Evolutionary conservation across 2,888 invertebrate genomes (phyloP).

Genomic region (Cheilosia soror): DNA sequence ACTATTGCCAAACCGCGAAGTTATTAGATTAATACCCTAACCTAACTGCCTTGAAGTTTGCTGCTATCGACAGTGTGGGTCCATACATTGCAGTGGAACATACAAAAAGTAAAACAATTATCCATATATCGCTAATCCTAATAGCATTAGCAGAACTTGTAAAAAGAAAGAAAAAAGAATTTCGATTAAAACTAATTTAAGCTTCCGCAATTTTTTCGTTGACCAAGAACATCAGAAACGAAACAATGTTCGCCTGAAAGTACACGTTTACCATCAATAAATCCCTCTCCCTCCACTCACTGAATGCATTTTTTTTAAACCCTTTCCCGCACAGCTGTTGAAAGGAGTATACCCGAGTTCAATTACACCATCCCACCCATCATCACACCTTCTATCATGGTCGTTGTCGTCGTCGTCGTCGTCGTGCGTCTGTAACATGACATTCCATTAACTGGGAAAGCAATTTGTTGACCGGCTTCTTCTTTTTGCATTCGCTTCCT

Average conservation of each 20-base stretch:
- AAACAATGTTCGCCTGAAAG: neutral
- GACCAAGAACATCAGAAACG: too few relatives aligned
- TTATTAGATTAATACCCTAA: too few relatives aligned
- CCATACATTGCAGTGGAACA: too few relatives aligned
- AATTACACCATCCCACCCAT: slow-evolving; percentile 46
- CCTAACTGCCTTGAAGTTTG: too few relatives aligned
- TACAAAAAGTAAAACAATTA: too few relatives aligned
- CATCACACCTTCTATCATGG: slow-evolving; percentile 23
- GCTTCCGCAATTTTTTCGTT: too few relatives aligned
- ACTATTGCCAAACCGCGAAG: too few relatives aligned
- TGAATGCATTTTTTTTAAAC: slow-evolving; percentile 14
- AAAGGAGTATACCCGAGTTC: slow-evolving; percentile 17
- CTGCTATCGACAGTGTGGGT: too few relatives aligned
- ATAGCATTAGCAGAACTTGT: too few relatives aligned
- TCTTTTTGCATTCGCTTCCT: slow-evolving; percentile 33
- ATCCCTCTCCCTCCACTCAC: slow-evolving; percentile 30
- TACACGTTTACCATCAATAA: slow-evolving; percentile 14
- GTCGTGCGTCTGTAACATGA: slow-evolving; percentile 24
- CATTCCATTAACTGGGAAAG: slow-evolving; percentile 58
- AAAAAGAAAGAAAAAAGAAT: too few relatives aligned
- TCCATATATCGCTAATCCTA: too few relatives aligned
- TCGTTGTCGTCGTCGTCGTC: slow-evolving; percentile 7
- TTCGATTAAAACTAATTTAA: too few relatives aligned
- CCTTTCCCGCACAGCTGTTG: slow-evolving; percentile 4
- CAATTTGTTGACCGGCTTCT: slow-evolving; percentile 53